These are phyloP conservation scores for Parnassius apollo DNA, from an alignment of 2,888 invertebrate species.

Conservation along the genomic window DNA sequence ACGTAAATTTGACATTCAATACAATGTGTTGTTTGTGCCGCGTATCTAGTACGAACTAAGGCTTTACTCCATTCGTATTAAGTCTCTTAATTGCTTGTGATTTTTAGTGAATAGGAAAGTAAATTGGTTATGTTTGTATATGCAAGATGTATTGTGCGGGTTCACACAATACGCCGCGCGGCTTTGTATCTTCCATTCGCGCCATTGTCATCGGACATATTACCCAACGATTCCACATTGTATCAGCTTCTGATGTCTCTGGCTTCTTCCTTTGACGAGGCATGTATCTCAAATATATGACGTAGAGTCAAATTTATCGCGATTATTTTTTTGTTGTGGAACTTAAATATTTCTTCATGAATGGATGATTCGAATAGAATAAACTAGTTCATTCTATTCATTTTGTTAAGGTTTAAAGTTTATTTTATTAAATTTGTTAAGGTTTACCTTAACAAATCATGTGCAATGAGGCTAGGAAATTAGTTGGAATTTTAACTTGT, in stretches of 20 bases:
- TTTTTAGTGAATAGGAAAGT: slow-evolving; percentile 48
- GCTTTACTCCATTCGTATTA: slow-evolving; percentile 39
- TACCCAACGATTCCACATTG: slow-evolving; percentile 76
- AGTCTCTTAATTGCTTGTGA: slow-evolving; percentile 49
- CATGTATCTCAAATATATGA: slow-evolving; percentile 58
- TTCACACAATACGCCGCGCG: slow-evolving; percentile 71
- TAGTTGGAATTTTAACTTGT: too few relatives aligned
- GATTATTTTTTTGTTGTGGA: slow-evolving; percentile 1
- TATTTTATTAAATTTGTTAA: too few relatives aligned
- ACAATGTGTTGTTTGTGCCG: slow-evolving; percentile 40
- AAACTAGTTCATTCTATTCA: too few relatives aligned
- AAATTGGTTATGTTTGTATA: slow-evolving; percentile 57
- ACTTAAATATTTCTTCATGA: not conserved
- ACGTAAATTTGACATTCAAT: slow-evolving; percentile 66
- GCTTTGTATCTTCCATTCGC: slow-evolving; percentile 74
- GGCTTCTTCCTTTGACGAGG: slow-evolving; percentile 73
- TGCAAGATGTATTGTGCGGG: slow-evolving; percentile 76
- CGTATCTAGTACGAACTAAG: slow-evolving; percentile 31
- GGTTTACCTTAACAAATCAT: not conserved
- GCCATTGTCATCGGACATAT: slow-evolving; percentile 77
- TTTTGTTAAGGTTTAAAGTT: too few relatives aligned
- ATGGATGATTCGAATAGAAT: not conserved
- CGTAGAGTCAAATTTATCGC: slow-evolving; percentile 38
- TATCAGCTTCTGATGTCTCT: slow-evolving; percentile 63
- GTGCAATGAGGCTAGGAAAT: too few relatives aligned